These are phyloP conservation scores for Polyploca ridens DNA, from an alignment of 2,888 invertebrate genomes.

Conservation along the genomic window DNA sequence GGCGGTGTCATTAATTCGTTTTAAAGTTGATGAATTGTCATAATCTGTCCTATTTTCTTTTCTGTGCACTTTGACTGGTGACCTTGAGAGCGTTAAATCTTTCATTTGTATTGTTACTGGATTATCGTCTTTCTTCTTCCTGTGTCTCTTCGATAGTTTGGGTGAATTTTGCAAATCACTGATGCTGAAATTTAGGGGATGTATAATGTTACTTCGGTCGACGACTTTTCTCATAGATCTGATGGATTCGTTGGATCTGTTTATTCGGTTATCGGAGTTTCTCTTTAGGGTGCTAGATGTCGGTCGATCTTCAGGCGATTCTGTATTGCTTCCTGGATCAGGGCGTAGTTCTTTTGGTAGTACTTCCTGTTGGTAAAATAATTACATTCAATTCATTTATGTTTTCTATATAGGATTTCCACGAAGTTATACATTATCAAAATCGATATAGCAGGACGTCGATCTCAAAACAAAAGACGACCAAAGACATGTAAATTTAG, in stretches of 20 bases:
- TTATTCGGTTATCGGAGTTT: conserved; percentile 58
- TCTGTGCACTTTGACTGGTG: conserved; percentile 70
- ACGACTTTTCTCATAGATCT: conserved; percentile 65
- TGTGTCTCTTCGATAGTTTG: conserved; percentile 61
- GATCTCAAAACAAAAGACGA: too few species aligned
- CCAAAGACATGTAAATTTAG: too few species aligned
- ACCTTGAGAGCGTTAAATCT: conserved; percentile 67
- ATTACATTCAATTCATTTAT: conserved; percentile 18
- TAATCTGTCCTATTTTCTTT: conserved; percentile 57
- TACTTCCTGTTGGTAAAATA: conserved; percentile 66
- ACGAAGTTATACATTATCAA: too few species aligned
- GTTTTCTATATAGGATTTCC: too few species aligned
- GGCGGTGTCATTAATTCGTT: conserved; percentile 86
- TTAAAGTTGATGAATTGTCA: conserved; percentile 72
- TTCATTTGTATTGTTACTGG: conserved; percentile 71
- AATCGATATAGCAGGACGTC: too few species aligned
- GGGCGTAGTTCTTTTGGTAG: conserved; percentile 76
- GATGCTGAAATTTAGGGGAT: conserved; percentile 79
- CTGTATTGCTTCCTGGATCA: conserved; percentile 87
- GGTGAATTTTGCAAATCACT: conserved; percentile 76
- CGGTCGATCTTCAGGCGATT: conserved; percentile 86
- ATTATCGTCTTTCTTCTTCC: conserved; percentile 64
- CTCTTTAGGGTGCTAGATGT: conserved; percentile 69
- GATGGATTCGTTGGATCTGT: conserved; percentile 68
- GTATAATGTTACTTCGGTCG: conserved; percentile 74